Evolutionary conservation across 2,797 vertebrate genomes (phyloP).

Genomic region (Balearica regulorum): DNA sequence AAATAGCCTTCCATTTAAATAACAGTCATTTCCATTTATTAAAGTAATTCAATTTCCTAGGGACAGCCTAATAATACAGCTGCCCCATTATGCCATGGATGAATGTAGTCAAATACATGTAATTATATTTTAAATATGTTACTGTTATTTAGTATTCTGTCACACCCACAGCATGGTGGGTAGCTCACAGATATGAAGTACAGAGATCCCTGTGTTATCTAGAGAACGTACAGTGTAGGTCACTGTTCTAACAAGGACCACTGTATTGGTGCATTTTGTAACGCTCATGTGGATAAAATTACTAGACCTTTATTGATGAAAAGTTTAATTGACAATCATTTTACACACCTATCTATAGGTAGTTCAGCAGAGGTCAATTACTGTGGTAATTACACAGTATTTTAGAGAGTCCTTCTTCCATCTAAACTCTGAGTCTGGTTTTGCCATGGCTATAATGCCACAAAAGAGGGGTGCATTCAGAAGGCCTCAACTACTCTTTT

Average conservation of each 20-base stretch:
- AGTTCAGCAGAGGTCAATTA: not conserved
- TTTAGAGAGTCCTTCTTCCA: not conserved
- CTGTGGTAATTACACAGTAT: not conserved
- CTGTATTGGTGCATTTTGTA: not conserved
- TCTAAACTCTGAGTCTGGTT: not conserved
- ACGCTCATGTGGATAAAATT: not conserved
- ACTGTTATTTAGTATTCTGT: not conserved
- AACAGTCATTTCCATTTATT: conserved; percentile 39
- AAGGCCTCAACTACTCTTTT: not conserved
- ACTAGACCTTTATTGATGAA: not conserved
- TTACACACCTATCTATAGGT: not conserved
- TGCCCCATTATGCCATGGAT: conserved; percentile 18
- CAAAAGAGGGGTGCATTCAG: not conserved
- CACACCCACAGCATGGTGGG: not conserved
- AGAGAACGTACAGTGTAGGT: not conserved
- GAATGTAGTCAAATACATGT: not conserved
- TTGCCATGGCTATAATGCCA: not conserved
- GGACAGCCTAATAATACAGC: conserved; percentile 25
- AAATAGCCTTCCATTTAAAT: conserved; percentile 26
- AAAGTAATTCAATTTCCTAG: conserved; percentile 35
- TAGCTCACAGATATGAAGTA: not conserved
- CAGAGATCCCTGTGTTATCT: not conserved
- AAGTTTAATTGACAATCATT: not conserved
- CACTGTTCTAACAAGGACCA: not conserved
- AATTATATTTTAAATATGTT: conserved; percentile 36